Conservation (phyloP, 64 coral and sea anemone species). For the Pocillopora verrucosa region DNA sequence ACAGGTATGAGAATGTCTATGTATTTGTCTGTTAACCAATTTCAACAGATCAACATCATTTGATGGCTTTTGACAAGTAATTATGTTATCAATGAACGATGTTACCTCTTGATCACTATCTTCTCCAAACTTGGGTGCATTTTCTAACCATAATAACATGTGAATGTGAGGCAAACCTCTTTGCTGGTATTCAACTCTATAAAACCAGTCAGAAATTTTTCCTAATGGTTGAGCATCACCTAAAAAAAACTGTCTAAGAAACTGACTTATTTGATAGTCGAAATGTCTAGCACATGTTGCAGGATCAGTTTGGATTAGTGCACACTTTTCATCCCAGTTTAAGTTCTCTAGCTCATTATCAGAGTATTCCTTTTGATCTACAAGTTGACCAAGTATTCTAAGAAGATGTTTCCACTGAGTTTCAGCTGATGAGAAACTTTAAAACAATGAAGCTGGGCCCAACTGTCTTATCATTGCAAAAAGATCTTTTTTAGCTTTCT, state of each 20-base stretch:
- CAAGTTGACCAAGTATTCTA: constrained; percentile 15
- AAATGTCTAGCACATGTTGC: too few species aligned
- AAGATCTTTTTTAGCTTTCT: too few species aligned
- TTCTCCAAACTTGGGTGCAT: neutral
- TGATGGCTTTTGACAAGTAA: constrained; percentile 14
- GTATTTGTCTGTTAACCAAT: constrained; percentile 2
- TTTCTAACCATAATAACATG: neutral
- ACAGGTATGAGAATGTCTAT: neutral
- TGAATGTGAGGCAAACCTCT: constrained; percentile 26
- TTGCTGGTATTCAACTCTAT: constrained; percentile 45
- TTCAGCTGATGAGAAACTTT: too few species aligned
- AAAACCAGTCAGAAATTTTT: constrained; percentile 44
- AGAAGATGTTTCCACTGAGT: constrained; percentile 18
- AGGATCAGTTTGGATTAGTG: constrained; percentile 11
- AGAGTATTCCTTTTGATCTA: neutral
- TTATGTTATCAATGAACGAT: constrained; percentile 38
- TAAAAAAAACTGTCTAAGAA: neutral
- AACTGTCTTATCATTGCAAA: too few species aligned
- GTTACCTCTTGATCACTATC: constrained; percentile 10
- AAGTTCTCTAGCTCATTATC: constrained; percentile 14
- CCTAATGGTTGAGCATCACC: constrained; percentile 30
- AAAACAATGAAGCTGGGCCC: too few species aligned
- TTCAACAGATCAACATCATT: neutral
- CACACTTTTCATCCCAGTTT: constrained; percentile 14
- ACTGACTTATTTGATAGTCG: constrained; percentile 25